Conservation (phyloP, 2,797 vertebrate genomes). For the Oryzias dopingdopingensis region DNA sequence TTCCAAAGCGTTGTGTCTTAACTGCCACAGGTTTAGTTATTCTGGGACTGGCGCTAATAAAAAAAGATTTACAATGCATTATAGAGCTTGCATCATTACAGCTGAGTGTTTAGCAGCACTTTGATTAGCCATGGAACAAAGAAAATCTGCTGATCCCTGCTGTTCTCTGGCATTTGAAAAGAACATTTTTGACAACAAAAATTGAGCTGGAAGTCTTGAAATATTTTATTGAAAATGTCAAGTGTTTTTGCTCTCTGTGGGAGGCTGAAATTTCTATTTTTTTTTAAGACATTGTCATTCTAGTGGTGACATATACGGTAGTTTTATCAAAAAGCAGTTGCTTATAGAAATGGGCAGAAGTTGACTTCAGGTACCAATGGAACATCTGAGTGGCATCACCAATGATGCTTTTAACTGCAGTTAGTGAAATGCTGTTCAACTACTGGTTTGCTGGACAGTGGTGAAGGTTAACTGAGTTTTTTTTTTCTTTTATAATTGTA, state of each 20-base stretch:
- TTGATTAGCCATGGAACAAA: constrained; percentile 35
- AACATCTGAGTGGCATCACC: not conserved
- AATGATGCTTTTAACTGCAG: too few species aligned
- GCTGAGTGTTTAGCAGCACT: constrained; percentile 40
- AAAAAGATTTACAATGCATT: constrained; percentile 36
- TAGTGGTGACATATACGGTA: not conserved
- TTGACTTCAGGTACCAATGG: too few species aligned
- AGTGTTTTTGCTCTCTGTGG: not conserved
- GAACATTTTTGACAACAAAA: constrained; percentile 6
- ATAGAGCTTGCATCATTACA: constrained; percentile 31
- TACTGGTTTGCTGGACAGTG: too few species aligned
- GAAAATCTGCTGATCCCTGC: constrained; percentile 28
- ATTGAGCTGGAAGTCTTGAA: constrained; percentile 3
- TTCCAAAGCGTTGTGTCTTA: constrained; percentile 58
- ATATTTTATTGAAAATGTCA: not conserved
- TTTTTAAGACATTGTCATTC: not conserved
- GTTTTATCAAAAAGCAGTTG: not conserved
- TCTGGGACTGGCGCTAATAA: constrained; percentile 61
- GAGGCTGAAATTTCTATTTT: not conserved
- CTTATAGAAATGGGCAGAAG: too few species aligned
- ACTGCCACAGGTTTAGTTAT: constrained; percentile 65
- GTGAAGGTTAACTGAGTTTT: too few species aligned
- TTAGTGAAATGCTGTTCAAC: too few species aligned
- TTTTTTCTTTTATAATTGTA: too few species aligned
- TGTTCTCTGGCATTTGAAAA: constrained; percentile 48